Conservation (phyloP, 30 jellyfish, hydroid and myxozoan genomes). For the Turritopsis rubra region DNA sequence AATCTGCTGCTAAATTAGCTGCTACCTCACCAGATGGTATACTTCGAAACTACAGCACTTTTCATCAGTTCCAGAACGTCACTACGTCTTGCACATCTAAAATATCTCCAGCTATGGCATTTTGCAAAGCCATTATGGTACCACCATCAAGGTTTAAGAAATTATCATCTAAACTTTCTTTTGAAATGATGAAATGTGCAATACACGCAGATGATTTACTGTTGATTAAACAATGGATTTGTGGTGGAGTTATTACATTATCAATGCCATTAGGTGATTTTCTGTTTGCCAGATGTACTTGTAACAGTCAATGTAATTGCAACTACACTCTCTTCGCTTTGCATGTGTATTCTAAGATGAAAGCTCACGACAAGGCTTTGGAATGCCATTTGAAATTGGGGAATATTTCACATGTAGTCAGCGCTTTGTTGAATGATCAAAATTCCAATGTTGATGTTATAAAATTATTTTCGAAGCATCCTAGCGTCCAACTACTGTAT, state of each 20-base stretch:
- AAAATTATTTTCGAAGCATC: constrained; percentile 35
- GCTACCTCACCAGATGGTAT: constrained; percentile 60
- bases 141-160: constrained; percentile 21
- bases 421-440: constrained; percentile 32
- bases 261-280: constrained; percentile 50
- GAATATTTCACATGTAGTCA: constrained; percentile 30
- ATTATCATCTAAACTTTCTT: constrained; percentile 49
- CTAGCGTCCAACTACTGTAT: constrained; percentile 37
- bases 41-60: constrained; percentile 41
- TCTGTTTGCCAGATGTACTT: constrained; percentile 33
- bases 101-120: constrained; percentile 34
- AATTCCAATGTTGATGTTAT: constrained; percentile 26
- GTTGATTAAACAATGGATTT: constrained; percentile 44
- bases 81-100: neutral
- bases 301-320: constrained; percentile 38
- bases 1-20: constrained; percentile 64
- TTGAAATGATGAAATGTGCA: constrained; percentile 57
- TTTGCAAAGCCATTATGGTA: constrained; percentile 65
- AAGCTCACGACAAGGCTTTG: constrained; percentile 45
- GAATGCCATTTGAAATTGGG: constrained; percentile 45
- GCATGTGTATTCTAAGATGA: constrained; percentile 28
- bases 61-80: constrained; percentile 41
- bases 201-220: constrained; percentile 16
- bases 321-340: constrained; percentile 41
- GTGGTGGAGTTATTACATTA: constrained; percentile 28